Evolutionary conservation across 2,113 vertebrate species (phyloP), one percentile per base, ranked within the genome.

Genomic region (Alethe castanea): DNA sequence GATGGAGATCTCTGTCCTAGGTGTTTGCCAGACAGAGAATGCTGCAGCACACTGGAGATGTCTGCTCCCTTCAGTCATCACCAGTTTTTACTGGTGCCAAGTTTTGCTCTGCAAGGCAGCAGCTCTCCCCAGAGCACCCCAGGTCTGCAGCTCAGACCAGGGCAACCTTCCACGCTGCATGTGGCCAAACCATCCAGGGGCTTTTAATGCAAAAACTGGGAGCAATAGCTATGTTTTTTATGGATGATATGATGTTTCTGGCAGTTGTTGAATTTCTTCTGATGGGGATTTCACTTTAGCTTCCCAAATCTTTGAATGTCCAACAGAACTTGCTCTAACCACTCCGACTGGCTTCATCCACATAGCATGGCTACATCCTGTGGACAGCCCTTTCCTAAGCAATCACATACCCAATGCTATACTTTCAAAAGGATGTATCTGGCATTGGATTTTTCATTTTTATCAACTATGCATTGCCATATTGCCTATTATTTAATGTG

Each of bases 111-210:
- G 6, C 15, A 33, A 20, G 4, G 3, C 38, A 23, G 11, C 20
- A 19, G 73, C 28, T 38, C 48, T 79, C 26, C 33, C 23, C 61
- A 80, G 20, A 42, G 29, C 38, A 47, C 4, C 42, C 31, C 88
- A 62, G 38, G 10, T 18, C 61, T 65, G 69, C 2, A 0, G 73
- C n/a, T 79, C 74, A 66, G 5, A 69, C 18, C 60, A 48, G 19
- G 22, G 12, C 31, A 36, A 19, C 76, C 26, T 28, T 33, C 31
- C 54, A 20, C 0, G 0, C 35, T 36, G 8, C 36, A 48, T 0
- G 0, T 11, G 35, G 35, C 42, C 65, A 81, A 88, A 69, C 8
- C 40, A 44, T 36, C 5, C 35, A 16, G 6, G 19, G n/a, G 29
- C 9, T 45, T 65, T 47, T 65, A 25, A 36, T 5, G 26, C 28